Evolutionary conservation across 92 coral and sea anemone genomes (phyloP).

Genomic region (Porites cylindrica): DNA sequence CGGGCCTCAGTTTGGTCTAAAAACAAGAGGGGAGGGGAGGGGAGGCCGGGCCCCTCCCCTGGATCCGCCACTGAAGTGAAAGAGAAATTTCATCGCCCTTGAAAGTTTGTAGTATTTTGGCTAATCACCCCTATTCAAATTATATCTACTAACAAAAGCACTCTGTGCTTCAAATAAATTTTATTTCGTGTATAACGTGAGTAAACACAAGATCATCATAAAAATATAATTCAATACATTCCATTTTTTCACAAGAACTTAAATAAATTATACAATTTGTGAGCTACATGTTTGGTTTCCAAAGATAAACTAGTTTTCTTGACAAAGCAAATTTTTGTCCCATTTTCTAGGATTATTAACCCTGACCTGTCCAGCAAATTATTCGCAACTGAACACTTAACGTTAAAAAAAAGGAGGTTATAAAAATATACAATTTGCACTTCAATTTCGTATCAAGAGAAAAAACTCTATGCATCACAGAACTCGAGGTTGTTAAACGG

Average conservation of each 20-base stretch:
- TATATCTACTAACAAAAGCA: neutral
- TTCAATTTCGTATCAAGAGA: too few species aligned
- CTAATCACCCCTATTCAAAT: neutral
- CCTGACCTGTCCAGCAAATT: neutral
- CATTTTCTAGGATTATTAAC: neutral
- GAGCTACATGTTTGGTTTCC: neutral
- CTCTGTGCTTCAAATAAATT: neutral
- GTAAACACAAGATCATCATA: conserved; percentile 3
- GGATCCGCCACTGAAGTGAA: too few species aligned
- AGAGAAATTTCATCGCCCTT: neutral
- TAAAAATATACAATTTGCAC: too few species aligned
- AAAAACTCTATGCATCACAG: too few species aligned
- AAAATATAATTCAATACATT: conserved; percentile 25
- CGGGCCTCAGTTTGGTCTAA: too few species aligned
- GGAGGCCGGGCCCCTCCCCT: too few species aligned
- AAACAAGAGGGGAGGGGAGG: too few species aligned
- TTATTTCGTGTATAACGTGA: conserved; percentile 5
- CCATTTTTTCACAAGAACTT: conserved; percentile 10
- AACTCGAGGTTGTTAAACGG: too few species aligned
- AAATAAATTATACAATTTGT: conserved; percentile 26
- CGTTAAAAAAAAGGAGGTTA: too few species aligned
- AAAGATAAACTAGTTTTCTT: neutral
- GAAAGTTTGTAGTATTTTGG: neutral
- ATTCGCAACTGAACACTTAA: too few species aligned
- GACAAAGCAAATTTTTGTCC: neutral